Conservation (phyloP, 2,113 vertebrate species). For the Corythaixoides concolor region DNA sequence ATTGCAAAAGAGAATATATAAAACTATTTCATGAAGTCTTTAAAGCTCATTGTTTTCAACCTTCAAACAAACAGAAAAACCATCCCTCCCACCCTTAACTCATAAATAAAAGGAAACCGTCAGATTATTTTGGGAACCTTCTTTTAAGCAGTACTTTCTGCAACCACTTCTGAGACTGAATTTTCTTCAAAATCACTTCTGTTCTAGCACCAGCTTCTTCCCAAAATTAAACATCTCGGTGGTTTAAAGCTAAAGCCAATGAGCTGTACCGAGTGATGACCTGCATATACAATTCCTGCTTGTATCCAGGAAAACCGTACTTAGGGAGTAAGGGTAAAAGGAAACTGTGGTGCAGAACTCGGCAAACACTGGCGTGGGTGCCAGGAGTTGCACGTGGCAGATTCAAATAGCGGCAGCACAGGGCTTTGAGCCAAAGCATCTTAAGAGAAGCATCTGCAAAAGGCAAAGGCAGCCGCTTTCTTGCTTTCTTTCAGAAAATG, state of each 20-base stretch:
- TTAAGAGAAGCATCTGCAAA: slow-evolving; percentile 14
- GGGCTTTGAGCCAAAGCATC: slow-evolving; percentile 36
- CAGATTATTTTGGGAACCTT: background rate
- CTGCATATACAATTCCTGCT: background rate
- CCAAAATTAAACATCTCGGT: background rate
- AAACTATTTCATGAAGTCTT: background rate
- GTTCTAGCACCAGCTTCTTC: background rate
- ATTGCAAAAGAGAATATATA: background rate
- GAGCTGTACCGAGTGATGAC: background rate
- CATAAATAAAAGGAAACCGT: background rate
- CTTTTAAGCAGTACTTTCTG: background rate
- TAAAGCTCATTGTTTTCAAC: background rate
- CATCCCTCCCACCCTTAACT: background rate
- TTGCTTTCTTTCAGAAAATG: background rate
- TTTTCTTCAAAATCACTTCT: background rate
- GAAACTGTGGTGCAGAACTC: background rate
- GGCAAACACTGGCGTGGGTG: background rate
- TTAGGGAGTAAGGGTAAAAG: background rate
- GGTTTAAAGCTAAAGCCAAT: background rate
- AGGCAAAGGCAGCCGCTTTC: background rate
- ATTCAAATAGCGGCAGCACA: background rate
- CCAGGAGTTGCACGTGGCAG: slow-evolving; percentile 6
- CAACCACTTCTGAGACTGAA: accelerated
- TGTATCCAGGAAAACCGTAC: background rate
- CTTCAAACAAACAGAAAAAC: background rate